A percentile compares a stretch with the other conserved stretches of the same genome.
Evolutionary conservation across 2,113 vertebrate species (phyloP).

Genomic region (Vulpes ferrilata): DNA sequence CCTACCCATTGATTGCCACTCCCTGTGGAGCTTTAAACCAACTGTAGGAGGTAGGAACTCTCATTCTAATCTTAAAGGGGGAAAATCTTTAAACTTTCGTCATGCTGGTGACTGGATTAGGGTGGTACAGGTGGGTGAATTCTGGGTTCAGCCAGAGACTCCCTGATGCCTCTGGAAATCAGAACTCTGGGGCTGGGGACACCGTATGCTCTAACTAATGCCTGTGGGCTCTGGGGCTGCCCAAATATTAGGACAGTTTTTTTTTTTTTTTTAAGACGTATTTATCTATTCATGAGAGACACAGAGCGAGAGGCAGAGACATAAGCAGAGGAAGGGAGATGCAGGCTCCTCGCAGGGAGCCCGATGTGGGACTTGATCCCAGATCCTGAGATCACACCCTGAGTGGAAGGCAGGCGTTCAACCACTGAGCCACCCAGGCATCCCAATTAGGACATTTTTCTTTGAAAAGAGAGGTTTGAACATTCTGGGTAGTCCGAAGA

Average conservation of each 20-base stretch:
- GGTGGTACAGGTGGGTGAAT: too few species aligned
- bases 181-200: too few species aligned
- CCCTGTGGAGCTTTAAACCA: background rate
- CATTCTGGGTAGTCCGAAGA: background rate
- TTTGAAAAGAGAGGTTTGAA: too few species aligned
- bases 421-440: too few species aligned
- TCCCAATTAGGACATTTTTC: background rate
- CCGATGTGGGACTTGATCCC: too few species aligned
- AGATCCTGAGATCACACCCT: too few species aligned
- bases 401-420: too few species aligned
- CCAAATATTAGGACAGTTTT: background rate
- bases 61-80: background rate
- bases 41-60: background rate
- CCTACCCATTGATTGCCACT: background rate
- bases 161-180: background rate
- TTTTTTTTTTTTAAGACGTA: too few species aligned
- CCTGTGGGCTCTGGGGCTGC: background rate
- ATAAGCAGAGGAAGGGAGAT: too few species aligned
- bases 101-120: background rate
- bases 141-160: background rate
- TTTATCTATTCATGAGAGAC: too few species aligned
- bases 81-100: background rate
- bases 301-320: too few species aligned
- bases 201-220: fast-evolving
- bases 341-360: too few species aligned